A percentile compares a stretch with the other conserved stretches of the same genome.
Conservation (phyloP, 2,888 invertebrate genomes). For the Drosophila greeni region DNA sequence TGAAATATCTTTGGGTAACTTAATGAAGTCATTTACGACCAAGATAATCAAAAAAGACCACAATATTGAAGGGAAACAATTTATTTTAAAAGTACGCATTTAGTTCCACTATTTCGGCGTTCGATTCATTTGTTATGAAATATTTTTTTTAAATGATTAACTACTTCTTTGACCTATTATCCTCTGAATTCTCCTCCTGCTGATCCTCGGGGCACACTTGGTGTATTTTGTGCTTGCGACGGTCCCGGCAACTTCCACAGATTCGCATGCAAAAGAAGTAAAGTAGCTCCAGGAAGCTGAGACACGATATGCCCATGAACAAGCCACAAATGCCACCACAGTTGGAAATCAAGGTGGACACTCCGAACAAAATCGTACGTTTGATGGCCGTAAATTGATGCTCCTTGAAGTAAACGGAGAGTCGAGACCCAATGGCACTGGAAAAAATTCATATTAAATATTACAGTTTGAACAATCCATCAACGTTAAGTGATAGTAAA, state of each 20-base stretch:
- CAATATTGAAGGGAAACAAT: not conserved
- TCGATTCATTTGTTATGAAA: not conserved
- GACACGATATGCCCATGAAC: conserved; percentile 78
- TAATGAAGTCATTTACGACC: not conserved
- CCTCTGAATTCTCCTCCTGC: not conserved
- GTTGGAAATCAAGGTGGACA: conserved; percentile 84
- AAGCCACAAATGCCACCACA: conserved; percentile 83
- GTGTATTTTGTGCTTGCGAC: conserved; percentile 64
- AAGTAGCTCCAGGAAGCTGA: conserved; percentile 80
- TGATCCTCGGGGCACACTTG: conserved; percentile 18
- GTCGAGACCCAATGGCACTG: conserved; percentile 81
- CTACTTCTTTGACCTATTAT: conserved; percentile 18
- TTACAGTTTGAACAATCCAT: not conserved
- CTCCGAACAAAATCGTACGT: conserved; percentile 83
- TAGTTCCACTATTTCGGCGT: not conserved
- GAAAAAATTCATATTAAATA: conserved; percentile 39
- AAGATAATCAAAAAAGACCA: not conserved
- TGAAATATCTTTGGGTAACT: conserved; percentile 10
- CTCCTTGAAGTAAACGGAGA: conserved; percentile 86
- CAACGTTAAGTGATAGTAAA: not conserved
- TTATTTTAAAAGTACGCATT: not conserved
- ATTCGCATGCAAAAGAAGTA: conserved; percentile 80
- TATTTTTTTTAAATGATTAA: not conserved
- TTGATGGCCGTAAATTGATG: conserved; percentile 85
- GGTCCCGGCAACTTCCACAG: conserved; percentile 66